Evolutionary conservation across 2,797 vertebrate species (phyloP).

Genomic region (Morelia viridis): DNA sequence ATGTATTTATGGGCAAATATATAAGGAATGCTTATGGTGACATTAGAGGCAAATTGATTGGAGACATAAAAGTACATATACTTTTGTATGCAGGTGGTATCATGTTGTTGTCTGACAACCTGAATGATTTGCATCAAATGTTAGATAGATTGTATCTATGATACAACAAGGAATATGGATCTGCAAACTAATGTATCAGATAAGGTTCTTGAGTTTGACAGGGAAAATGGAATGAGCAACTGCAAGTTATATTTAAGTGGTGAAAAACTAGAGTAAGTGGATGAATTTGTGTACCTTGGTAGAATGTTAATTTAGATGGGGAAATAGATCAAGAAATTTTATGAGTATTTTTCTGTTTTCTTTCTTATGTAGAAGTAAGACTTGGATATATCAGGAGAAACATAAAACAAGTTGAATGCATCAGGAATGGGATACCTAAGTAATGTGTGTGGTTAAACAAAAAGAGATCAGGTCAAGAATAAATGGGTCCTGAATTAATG

Average conservation of each 20-base stretch:
- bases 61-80: neutral
- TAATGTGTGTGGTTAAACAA: neutral
- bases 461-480: neutral
- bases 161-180: neutral
- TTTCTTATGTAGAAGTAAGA: neutral
- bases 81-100: neutral
- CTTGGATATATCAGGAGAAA: neutral
- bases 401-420: neutral
- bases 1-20: neutral
- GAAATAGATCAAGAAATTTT: neutral
- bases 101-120: neutral
- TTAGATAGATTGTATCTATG: neutral
- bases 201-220: neutral
- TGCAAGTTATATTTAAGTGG: neutral
- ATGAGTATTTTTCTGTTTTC: neutral
- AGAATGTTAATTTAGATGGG: neutral
- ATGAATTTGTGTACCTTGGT: neutral
- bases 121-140: neutral
- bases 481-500: neutral
- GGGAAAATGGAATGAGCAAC: neutral
- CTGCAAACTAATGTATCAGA: neutral
- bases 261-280: neutral
- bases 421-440: neutral
- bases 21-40: neutral
- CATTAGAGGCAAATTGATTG: neutral